Conservation (phyloP, 2,113 vertebrate species). For the Coryphaenoides rupestris region DNA sequence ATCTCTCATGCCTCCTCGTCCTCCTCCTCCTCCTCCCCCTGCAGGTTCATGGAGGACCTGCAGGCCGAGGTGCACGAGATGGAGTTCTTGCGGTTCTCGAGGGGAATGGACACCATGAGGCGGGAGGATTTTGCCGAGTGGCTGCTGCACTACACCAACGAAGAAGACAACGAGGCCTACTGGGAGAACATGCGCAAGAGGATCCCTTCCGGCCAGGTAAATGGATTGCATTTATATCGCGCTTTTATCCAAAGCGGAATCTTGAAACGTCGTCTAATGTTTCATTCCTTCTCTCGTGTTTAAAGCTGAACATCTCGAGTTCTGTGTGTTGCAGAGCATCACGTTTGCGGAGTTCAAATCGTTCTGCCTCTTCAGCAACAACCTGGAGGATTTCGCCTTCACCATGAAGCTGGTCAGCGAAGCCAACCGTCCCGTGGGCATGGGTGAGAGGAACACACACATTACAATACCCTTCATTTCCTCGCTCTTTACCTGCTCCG, state of each 20-base stretch:
- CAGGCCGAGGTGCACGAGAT: constrained; percentile 95
- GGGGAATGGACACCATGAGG: constrained; percentile 90
- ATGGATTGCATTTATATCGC: too few relatives aligned
- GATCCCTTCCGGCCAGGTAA: constrained; percentile 89
- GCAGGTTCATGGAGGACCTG: constrained; percentile 90
- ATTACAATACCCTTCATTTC: not conserved
- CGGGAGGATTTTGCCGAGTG: constrained; percentile 96
- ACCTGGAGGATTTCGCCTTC: constrained; percentile 93
- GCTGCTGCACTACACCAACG: constrained; percentile 95
- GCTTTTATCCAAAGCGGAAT: not conserved
- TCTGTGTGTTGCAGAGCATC: constrained; percentile 78
- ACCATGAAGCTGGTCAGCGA: constrained; percentile 92
- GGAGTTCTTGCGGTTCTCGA: constrained; percentile 96
- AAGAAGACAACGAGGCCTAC: constrained; percentile 89
- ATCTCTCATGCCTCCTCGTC: too few relatives aligned
- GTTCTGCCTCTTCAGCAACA: constrained; percentile 95
- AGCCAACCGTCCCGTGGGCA: constrained; percentile 86
- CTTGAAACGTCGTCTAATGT: not conserved
- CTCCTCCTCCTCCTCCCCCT: not conserved
- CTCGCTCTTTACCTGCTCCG: too few relatives aligned
- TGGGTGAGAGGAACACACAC: constrained; percentile 75
- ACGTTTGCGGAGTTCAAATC: constrained; percentile 93
- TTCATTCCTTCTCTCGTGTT: not conserved
- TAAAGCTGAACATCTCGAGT: not conserved
- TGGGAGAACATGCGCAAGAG: constrained; percentile 90